These are phyloP conservation scores for Zaprionus ghesquierei DNA, from an alignment of 1,140 invertebrate genomes.

Conservation along the genomic window DNA sequence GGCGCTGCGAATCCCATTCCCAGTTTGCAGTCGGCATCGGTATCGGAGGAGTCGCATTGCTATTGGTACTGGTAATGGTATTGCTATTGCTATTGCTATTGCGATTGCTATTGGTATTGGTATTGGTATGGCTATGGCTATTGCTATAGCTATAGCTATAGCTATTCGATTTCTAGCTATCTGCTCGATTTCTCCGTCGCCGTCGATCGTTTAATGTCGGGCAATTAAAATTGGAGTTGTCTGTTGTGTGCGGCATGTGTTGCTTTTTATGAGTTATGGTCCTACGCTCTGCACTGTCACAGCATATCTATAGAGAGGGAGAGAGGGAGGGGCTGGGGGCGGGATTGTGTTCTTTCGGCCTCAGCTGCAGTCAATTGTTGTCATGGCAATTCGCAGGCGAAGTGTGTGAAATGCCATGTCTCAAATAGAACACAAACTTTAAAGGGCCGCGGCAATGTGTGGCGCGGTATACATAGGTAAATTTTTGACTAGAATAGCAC, in stretches of 20 bases:
- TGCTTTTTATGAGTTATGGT: conserved; percentile 65
- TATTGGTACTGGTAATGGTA: conserved; percentile 23
- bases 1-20: conserved; percentile 55
- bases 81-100: conserved; percentile 17
- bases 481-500: not conserved
- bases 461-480: no score
- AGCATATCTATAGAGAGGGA: not conserved
- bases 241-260: conserved; percentile 37
- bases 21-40: not conserved
- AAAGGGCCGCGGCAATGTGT: conserved; percentile 1
- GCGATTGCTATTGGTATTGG: conserved; percentile 35
- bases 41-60: conserved; percentile 28
- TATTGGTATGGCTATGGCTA: conserved; percentile 11
- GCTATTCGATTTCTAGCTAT: conserved; percentile 23
- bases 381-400: conserved; percentile 24
- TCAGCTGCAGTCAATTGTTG: conserved; percentile 41
- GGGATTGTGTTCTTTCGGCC: not conserved
- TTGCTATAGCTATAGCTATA: conserved; percentile 19
- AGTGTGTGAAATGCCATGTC: conserved; percentile 19
- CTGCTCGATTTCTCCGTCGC: conserved; percentile 17
- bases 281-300: conserved; percentile 11
- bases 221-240: conserved; percentile 77
- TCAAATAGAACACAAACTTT: not conserved
- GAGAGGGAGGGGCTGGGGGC: not conserved
- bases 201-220: conserved; percentile 78